These are phyloP conservation scores for Pollimyrus isidori DNA, from an alignment of 2,113 vertebrate genomes.

Conservation along the genomic window DNA sequence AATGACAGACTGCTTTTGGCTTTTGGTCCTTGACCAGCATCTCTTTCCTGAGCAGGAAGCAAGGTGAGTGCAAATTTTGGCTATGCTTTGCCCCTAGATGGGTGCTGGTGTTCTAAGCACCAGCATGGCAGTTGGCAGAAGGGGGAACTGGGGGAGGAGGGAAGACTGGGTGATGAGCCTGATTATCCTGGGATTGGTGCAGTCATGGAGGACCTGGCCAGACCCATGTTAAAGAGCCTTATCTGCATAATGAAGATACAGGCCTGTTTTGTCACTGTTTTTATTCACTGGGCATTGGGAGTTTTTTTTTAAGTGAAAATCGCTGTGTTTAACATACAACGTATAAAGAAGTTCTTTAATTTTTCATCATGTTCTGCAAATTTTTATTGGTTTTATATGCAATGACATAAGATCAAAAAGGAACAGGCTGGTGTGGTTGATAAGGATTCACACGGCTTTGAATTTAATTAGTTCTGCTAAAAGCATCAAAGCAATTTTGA, in stretches of 20 bases:
- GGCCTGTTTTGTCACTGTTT: conserved; percentile 43
- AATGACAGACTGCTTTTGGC: conserved; percentile 29
- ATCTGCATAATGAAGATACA: conserved; percentile 42
- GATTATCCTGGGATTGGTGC: conserved; percentile 57
- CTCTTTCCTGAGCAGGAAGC: conserved; percentile 29
- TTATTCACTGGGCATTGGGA: conserved; percentile 22
- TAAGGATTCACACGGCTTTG: conserved; percentile 6
- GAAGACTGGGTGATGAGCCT: conserved; percentile 54
- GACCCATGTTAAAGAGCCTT: conserved; percentile 55
- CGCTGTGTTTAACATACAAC: neutral
- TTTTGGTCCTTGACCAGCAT: conserved; percentile 27
- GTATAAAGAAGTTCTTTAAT: neutral
- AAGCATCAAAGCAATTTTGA: conserved; percentile 18
- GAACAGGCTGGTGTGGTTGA: conserved; percentile 18
- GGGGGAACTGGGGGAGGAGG: conserved; percentile 33
- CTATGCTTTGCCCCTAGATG: conserved; percentile 58
- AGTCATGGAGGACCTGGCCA: conserved; percentile 54
- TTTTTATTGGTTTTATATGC: neutral
- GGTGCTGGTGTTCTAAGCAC: conserved; percentile 60
- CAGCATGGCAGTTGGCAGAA: conserved; percentile 57
- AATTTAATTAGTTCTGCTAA: conserved; percentile 12
- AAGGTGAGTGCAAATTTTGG: conserved; percentile 43
- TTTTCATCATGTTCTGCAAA: neutral
- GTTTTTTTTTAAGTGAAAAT: conserved; percentile 9
- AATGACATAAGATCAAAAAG: conserved; percentile 15